Base-by-base conservation (phyloP, 2,888 invertebrate species). In the Mactromeris polynyma region DNA sequence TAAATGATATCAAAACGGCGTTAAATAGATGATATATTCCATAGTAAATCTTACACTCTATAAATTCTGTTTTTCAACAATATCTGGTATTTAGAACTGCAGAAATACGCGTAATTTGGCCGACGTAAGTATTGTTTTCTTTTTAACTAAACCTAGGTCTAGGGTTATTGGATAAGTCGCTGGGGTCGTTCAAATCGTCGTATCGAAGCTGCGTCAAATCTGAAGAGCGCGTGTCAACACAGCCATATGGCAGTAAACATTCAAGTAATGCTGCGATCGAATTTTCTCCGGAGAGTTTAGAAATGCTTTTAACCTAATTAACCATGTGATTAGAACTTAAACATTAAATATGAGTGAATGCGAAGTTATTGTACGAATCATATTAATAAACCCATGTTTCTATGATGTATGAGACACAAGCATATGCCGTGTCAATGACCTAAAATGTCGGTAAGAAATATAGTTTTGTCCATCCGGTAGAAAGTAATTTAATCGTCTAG, bases 181-280 rank as follows among this genome's bases (percentile, higher is more conserved):
- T 17, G 21, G 46, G n/a, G 31, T 31, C n/a, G 36, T 26, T 80
- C 19, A 7, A 80, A 80, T 42, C n/a, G 36, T 42, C 40, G 26
- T 42, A 80, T 46, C 46, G 31, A 46, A 17, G 19, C 19, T 3
- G 21, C 17, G 46, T 58, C 31, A 21, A 54, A 64, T 64, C 4
- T 64, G 26, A 26, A 64, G 58, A 26, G 58, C 58, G 21, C 58
- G 54, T 64, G 85, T 85, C 85, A 85, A 85, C 69, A 85, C 26
- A 14, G 80, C 80, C 85, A 85, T 85, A 80, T 85, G 85, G 9
- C 46, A n/a, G 85, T n/a, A 78, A 84, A 84, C 73, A 83, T 73
- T 73, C 21, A n/a, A 69, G 19, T 46, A 73, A 21, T 73, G 73
- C 46, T 46, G 40, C 46, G 73, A 83, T 77, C 83, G 73, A 9